Conservation (phyloP, 1,140 invertebrate species). For the Streblospio benedicti region DNA sequence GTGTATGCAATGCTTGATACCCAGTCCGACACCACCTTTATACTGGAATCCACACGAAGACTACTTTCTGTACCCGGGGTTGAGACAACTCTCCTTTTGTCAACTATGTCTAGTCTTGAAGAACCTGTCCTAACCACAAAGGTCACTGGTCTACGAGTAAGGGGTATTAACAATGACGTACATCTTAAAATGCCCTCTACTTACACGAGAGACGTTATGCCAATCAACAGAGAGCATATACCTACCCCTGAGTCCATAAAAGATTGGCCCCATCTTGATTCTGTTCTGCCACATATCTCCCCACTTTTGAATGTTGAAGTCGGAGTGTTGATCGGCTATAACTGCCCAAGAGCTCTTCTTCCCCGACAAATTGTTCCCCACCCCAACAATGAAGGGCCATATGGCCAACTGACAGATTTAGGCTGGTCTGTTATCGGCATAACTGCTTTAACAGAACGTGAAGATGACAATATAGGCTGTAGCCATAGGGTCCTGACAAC, state of each 20-base stretch:
- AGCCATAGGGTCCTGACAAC: background rate
- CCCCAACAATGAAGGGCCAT: background rate
- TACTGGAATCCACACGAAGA: background rate
- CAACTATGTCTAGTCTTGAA: background rate
- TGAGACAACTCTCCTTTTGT: background rate
- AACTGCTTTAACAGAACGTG: background rate
- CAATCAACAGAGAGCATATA: constrained; percentile 1
- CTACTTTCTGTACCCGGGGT: background rate
- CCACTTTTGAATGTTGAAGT: constrained; percentile 7
- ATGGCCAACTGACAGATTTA: background rate
- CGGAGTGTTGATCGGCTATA: constrained; percentile 4
- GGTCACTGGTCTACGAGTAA: background rate
- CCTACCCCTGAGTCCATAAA: constrained; percentile 1
- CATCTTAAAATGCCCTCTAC: background rate
- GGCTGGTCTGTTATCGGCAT: background rate
- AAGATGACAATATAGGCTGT: background rate
- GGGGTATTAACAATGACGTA: background rate
- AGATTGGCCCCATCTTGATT: background rate
- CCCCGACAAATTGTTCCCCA: background rate
- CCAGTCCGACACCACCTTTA: constrained; percentile 1
- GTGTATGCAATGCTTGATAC: constrained; percentile 3
- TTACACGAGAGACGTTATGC: background rate
- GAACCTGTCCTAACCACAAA: background rate
- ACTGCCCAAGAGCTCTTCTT: constrained; percentile 3
- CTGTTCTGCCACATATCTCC: background rate